Conservation (phyloP, 2,888 invertebrate genomes). For the Uropetala carovei region DNA sequence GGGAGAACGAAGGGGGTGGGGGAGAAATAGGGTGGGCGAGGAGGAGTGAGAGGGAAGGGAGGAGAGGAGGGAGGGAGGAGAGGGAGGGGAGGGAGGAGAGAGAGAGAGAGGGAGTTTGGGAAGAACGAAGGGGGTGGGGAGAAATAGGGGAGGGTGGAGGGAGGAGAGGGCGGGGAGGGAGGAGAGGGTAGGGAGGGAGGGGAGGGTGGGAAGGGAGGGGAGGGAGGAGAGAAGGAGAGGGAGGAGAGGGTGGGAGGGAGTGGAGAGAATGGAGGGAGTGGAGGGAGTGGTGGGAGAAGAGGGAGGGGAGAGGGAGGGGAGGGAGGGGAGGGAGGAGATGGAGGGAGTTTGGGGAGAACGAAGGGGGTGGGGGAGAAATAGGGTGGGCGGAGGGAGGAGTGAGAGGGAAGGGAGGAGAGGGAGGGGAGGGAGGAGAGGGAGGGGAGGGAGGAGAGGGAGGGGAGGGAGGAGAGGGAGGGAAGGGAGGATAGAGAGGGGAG, state of each 20-base stretch:
- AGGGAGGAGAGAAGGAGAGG: not conserved
- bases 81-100: not conserved
- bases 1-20: too few relatives aligned
- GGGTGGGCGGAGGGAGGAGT: not conserved
- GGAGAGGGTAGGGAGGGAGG: not conserved
- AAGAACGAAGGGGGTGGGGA: not conserved
- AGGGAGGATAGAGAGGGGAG: not conserved
- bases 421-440: too few relatives aligned
- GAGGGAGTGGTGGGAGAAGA: not conserved
- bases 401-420: not conserved
- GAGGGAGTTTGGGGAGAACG: not conserved
- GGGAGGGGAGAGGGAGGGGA: not conserved
- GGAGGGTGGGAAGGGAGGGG: too few relatives aligned
- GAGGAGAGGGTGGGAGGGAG: not conserved
- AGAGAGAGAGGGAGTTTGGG: not conserved
- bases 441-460: not conserved
- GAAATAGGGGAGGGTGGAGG: not conserved
- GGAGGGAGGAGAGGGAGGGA: not conserved
- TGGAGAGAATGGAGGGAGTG: not conserved
- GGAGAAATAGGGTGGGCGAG: too few relatives aligned
- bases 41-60: not conserved
- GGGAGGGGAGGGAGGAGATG: not conserved
- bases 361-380: not conserved
- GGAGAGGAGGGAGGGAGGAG: not conserved
- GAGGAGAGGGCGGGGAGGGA: not conserved